Evolutionary conservation across 2,888 invertebrate species (phyloP).

Genomic region (Tipula helvola): DNA sequence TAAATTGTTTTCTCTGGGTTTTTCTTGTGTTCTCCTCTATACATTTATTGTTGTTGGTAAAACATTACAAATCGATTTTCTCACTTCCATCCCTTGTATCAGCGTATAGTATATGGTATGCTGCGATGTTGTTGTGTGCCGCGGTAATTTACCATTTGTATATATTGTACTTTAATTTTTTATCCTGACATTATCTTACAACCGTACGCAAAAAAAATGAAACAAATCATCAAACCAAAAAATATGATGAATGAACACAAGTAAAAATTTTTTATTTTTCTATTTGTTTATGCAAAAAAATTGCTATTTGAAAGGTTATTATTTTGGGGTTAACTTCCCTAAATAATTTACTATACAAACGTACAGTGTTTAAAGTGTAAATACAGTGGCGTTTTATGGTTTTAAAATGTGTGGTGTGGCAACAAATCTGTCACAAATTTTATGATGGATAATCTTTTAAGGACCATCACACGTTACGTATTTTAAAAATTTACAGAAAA

Average conservation of each 20-base stretch:
- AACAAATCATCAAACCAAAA: conserved; percentile 4
- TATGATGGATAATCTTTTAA: background rate
- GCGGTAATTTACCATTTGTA: background rate
- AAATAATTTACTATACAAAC: background rate
- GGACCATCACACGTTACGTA: too few relatives aligned
- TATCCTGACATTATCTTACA: background rate
- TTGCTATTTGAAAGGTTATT: background rate
- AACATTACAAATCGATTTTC: background rate
- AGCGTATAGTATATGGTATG: background rate
- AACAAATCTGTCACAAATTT: background rate
- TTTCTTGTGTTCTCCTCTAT: background rate
- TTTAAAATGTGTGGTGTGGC: background rate
- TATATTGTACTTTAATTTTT: background rate
- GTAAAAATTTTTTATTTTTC: background rate
- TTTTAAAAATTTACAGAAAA: too few relatives aligned
- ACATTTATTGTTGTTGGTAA: background rate
- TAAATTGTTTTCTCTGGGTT: background rate
- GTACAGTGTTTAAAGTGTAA: background rate
- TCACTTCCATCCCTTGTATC: background rate
- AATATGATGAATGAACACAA: conserved; percentile 4
- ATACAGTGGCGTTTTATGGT: background rate
- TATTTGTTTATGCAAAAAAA: conserved; percentile 1
- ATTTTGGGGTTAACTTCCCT: conserved; percentile 4
- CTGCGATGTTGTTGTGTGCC: background rate
- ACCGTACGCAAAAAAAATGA: background rate